These are phyloP conservation scores for Nomada ferruginata DNA, from an alignment of 2,888 invertebrate species.

Conservation along the genomic window DNA sequence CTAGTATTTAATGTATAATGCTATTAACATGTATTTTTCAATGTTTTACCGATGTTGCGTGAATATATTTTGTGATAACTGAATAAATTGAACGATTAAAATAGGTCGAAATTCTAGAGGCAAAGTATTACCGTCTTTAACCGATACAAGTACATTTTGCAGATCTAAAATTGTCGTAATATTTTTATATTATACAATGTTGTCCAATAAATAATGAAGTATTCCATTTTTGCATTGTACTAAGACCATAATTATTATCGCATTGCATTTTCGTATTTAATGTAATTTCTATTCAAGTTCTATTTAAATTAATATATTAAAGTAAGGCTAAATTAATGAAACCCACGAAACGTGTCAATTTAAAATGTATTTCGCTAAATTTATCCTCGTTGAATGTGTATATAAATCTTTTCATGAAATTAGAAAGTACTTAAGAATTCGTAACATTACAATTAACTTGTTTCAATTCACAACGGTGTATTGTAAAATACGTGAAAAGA, in stretches of 20 bases:
- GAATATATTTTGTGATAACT: slow-evolving; percentile 34
- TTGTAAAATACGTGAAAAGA: slow-evolving; percentile 13
- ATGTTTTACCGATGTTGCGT: slow-evolving; percentile 31
- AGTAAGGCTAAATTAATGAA: background rate
- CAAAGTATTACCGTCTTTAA: slow-evolving; percentile 40
- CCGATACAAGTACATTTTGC: slow-evolving; percentile 31
- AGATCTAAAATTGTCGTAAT: slow-evolving; percentile 50
- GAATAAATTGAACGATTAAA: slow-evolving; percentile 25
- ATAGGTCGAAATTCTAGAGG: slow-evolving; percentile 25
- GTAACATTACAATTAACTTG: background rate
- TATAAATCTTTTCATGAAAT: slow-evolving; percentile 7
- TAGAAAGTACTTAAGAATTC: slow-evolving; percentile 11
- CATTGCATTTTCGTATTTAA: background rate
- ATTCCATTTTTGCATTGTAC: slow-evolving; percentile 35
- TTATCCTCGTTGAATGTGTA: background rate
- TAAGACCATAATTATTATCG: background rate
- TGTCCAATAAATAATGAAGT: slow-evolving; percentile 49
- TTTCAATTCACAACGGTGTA: background rate
- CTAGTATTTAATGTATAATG: slow-evolving; percentile 19
- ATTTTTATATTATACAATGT: slow-evolving; percentile 59
- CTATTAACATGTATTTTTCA: slow-evolving; percentile 34
- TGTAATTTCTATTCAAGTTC: slow-evolving; percentile 2
- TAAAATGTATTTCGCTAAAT: slow-evolving; percentile 11
- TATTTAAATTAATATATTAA: slow-evolving; percentile 3
- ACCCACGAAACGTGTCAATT: slow-evolving; percentile 8